Evolutionary conservation across 2,888 invertebrate genomes (phyloP).

Genomic region (Scelioninae gen. 2): DNA sequence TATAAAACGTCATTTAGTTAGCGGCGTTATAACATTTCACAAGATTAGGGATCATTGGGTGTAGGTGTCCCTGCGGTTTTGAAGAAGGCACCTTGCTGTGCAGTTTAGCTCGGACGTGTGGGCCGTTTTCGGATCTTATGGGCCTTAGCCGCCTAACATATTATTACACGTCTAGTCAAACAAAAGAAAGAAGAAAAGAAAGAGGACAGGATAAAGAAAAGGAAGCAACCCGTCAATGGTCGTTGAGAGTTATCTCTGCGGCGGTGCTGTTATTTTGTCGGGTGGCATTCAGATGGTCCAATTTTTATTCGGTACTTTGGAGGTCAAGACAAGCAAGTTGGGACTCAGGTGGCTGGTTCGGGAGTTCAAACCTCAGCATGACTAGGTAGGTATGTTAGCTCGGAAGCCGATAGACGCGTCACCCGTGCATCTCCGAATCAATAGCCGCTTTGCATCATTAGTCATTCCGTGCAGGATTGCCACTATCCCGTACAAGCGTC

Average conservation of each 20-base stretch:
- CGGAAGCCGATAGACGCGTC: slow-evolving; percentile 74
- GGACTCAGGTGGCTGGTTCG: slow-evolving; percentile 65
- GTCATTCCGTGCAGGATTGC: slow-evolving; percentile 67
- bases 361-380: slow-evolving; percentile 75
- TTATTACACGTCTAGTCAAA: slow-evolving; percentile 73
- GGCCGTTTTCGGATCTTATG: slow-evolving; percentile 70
- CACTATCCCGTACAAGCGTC: slow-evolving; percentile 10
- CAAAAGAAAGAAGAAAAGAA: slow-evolving; percentile 63
- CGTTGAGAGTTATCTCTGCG: no score
- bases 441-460: slow-evolving; percentile 72
- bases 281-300: no score
- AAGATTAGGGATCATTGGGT: slow-evolving; percentile 74
- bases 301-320: no score
- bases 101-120: slow-evolving; percentile 68
- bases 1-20: slow-evolving; percentile 72
- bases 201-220: slow-evolving; percentile 22
- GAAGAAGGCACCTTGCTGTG: slow-evolving; percentile 64
- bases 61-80: slow-evolving; percentile 72
- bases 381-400: slow-evolving; percentile 74
- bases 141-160: slow-evolving; percentile 68
- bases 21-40: slow-evolving; percentile 70
- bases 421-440: slow-evolving; percentile 74
- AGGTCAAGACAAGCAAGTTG: no score
- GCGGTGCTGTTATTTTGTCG: no score
- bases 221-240: no score